Percentiles rank a stretch among this genome's conserved stretches.
Evolutionary conservation across 2,113 vertebrate genomes (phyloP).

Genomic region (Zosterops pallidus): DNA sequence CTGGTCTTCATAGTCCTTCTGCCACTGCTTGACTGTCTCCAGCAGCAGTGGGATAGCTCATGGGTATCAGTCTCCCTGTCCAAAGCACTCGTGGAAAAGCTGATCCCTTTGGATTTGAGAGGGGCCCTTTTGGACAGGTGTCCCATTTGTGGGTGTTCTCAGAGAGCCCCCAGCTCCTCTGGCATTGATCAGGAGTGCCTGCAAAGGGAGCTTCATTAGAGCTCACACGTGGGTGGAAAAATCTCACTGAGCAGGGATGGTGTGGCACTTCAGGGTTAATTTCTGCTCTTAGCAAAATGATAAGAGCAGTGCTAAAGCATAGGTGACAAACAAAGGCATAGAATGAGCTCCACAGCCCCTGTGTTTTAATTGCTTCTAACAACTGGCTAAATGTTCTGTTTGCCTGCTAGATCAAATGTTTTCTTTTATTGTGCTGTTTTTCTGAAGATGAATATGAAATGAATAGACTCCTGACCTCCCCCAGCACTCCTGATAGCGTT

Average conservation of each 20-base stretch:
- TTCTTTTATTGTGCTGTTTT: slow-evolving; percentile 70
- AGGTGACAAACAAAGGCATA: neutral
- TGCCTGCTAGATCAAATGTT: slow-evolving; percentile 68
- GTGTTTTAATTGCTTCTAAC: slow-evolving; percentile 47
- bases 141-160: neutral
- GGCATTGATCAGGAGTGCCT: neutral
- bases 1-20: neutral
- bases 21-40: neutral
- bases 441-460: slow-evolving; percentile 74
- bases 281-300: neutral
- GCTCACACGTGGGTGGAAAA: neutral
- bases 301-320: neutral
- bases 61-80: neutral
- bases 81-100: fast-evolving
- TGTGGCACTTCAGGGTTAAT: neutral
- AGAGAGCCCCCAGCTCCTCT: neutral
- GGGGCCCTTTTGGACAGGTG: neutral
- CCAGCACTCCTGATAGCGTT: slow-evolving; percentile 40
- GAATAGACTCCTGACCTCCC: slow-evolving; percentile 71
- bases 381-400: slow-evolving; percentile 65
- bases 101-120: neutral
- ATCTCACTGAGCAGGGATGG: neutral
- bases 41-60: fast-evolving
- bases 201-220: neutral
- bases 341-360: neutral